Evolutionary conservation across 64 coral and sea anemone genomes (phyloP).

Genomic region (Actinia equina): DNA sequence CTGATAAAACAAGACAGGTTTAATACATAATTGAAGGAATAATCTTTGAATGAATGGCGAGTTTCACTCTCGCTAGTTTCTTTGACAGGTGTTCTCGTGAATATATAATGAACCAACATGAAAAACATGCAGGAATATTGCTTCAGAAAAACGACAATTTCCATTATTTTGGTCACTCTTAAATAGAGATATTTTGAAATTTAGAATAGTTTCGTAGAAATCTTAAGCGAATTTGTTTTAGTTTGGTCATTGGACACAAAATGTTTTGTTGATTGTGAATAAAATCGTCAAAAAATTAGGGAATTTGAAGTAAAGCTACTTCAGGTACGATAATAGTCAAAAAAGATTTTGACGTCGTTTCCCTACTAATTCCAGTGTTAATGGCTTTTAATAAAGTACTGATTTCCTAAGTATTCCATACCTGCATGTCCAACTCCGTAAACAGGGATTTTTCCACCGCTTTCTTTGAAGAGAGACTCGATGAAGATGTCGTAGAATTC

Average conservation of each 20-base stretch:
- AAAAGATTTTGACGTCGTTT: neutral
- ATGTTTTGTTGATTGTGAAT: neutral
- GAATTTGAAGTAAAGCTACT: neutral
- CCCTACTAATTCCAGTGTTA: neutral
- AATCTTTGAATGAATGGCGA: neutral
- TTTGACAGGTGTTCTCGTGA: neutral
- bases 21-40: neutral
- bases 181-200: too few relatives aligned
- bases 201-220: too few relatives aligned
- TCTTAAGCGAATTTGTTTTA: too few relatives aligned
- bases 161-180: too few relatives aligned
- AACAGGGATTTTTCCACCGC: conserved; percentile 49
- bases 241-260: too few relatives aligned
- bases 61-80: neutral
- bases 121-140: neutral
- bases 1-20: neutral
- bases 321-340: neutral
- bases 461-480: conserved; percentile 44
- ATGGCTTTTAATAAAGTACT: neutral
- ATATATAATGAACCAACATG: neutral
- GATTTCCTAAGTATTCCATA: conserved; percentile 4
- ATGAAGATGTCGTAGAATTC: conserved; percentile 63
- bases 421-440: conserved; percentile 56
- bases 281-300: neutral
- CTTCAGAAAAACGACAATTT: neutral